phyloP scores from a whole-genome alignment of 2,888 invertebrate genomes.

The Coenonympha arcania region DNA sequence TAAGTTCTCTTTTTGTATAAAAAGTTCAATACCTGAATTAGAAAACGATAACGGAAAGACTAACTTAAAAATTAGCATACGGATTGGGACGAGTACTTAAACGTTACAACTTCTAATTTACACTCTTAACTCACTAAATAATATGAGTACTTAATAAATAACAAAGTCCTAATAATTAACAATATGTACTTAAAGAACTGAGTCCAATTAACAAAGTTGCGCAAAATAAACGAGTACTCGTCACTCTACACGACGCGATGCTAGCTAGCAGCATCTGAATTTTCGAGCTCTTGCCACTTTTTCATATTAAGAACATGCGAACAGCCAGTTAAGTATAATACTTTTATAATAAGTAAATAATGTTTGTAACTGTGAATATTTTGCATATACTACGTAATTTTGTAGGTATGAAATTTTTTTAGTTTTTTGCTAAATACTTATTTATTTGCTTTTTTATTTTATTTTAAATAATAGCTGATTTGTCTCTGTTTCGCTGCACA shows the following conservation, averaged over 20 bases:
- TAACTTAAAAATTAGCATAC: background rate
- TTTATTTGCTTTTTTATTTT: too few relatives aligned
- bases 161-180: too few relatives aligned
- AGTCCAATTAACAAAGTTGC: conserved; percentile 54
- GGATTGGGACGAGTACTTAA: conserved; percentile 51
- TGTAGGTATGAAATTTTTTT: too few relatives aligned
- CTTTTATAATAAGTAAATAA: too few relatives aligned
- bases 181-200: too few relatives aligned
- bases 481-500: too few relatives aligned
- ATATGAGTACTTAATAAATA: background rate
- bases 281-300: conserved; percentile 19
- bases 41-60: background rate
- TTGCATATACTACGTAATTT: too few relatives aligned
- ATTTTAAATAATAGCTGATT: too few relatives aligned
- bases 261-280: conserved; percentile 23
- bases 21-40: background rate
- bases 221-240: conserved; percentile 70
- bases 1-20: background rate
- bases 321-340: too few relatives aligned
- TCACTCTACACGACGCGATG: conserved; percentile 56
- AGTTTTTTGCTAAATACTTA: too few relatives aligned
- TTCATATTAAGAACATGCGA: too few relatives aligned
- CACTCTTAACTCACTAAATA: conserved; percentile 39
- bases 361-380: too few relatives aligned
- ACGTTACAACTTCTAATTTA: conserved; percentile 48